Percentiles rank a stretch among this genome's conserved stretches.
phyloP scores from a whole-genome alignment of 2,888 invertebrate species.

The Drosophila rellima region DNA sequence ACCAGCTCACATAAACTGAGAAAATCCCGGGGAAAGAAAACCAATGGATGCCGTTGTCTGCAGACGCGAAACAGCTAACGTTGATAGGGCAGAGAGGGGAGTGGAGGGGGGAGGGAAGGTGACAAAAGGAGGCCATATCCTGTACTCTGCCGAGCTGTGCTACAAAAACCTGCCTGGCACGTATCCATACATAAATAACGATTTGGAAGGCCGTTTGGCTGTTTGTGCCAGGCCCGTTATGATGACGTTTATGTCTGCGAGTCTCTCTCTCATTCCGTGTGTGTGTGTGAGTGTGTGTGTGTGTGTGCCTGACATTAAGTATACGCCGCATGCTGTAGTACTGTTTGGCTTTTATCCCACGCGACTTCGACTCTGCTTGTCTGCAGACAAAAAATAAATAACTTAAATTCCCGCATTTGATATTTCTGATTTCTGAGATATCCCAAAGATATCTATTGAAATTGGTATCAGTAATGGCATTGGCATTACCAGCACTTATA shows the following conservation, averaged over 20 bases:
- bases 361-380: conserved; percentile 42
- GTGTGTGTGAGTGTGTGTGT: conserved; percentile 13
- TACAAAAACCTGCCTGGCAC: conserved; percentile 64
- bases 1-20: conserved; percentile 43
- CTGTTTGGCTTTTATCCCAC: conserved; percentile 39
- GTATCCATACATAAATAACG: conserved; percentile 78
- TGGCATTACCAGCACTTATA: conserved; percentile 44
- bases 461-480: conserved; percentile 16
- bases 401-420: conserved; percentile 21
- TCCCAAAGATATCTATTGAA: conserved; percentile 21
- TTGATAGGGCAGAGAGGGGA: no score
- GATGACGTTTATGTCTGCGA: conserved; percentile 73
- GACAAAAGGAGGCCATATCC: conserved; percentile 13
- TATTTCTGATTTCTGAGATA: conserved; percentile 9
- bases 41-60: conserved; percentile 67
- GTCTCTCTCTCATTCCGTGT: background rate
- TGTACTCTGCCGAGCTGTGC: background rate
- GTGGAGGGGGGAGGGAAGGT: background rate
- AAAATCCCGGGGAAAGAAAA: conserved; percentile 35
- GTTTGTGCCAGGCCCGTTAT: conserved; percentile 68
- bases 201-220: conserved; percentile 70
- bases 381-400: conserved; percentile 30
- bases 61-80: conserved; percentile 57
- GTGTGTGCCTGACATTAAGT: conserved; percentile 75
- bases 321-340: conserved; percentile 67